phyloP scores from a whole-genome alignment of 92 coral and sea anemone species.

The Micromussa lordhowensis region DNA sequence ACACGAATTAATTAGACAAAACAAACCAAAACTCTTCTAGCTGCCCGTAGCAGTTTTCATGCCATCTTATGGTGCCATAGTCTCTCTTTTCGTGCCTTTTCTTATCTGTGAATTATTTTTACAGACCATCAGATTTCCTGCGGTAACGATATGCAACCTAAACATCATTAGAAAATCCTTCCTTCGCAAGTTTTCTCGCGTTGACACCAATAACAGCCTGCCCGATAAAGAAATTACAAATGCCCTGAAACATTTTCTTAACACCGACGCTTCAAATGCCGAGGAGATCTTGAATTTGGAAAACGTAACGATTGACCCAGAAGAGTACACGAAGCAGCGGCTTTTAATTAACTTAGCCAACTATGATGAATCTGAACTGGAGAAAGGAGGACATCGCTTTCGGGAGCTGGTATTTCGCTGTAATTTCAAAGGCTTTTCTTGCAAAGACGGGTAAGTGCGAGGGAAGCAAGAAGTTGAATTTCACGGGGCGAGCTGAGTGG shows the following conservation, averaged over 20 bases:
- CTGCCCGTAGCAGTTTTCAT: too few species aligned
- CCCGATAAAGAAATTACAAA: conserved; percentile 1
- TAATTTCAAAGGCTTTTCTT: conserved; percentile 77
- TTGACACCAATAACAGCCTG: background rate
- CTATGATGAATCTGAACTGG: conserved; percentile 34
- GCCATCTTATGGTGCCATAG: too few species aligned
- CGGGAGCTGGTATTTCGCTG: conserved; percentile 77
- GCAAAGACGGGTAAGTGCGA: conserved; percentile 72
- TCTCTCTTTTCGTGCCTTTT: too few species aligned
- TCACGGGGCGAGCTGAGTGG: too few species aligned
- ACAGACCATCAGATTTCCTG: conserved; percentile 81
- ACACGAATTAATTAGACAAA: too few species aligned
- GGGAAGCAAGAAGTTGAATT: too few species aligned
- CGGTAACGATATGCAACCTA: conserved; percentile 90
- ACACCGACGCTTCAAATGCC: conserved; percentile 27
- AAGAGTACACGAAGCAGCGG: conserved; percentile 71
- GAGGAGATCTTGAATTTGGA: conserved; percentile 20
- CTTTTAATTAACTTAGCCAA: conserved; percentile 53
- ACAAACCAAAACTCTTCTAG: too few species aligned
- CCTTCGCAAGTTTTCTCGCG: conserved; percentile 32
- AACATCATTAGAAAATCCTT: conserved; percentile 75
- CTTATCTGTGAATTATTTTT: background rate
- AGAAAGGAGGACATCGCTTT: conserved; percentile 79
- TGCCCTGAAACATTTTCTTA: background rate
- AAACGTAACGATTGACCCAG: conserved; percentile 55